Percentiles rank a stretch among this genome's conserved stretches.
phyloP scores from a whole-genome alignment of 2,888 invertebrate species.

The Germaria angustata region DNA sequence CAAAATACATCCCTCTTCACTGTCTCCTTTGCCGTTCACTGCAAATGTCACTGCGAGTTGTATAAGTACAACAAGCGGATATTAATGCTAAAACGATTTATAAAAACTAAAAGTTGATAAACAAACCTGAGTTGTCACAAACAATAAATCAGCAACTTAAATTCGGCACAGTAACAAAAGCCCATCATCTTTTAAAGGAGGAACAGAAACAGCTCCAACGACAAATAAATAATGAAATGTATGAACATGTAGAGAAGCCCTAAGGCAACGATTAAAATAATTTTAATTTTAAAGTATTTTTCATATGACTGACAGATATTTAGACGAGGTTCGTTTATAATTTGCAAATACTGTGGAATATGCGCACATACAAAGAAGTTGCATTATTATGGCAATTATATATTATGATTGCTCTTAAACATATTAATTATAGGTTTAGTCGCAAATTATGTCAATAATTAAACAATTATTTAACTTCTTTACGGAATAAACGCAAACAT shows the following conservation, averaged over 20 bases:
- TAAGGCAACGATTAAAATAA: constrained; percentile 46
- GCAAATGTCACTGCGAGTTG: constrained; percentile 7
- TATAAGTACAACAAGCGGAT: neutral
- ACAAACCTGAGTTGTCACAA: constrained; percentile 43
- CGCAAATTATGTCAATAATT: too few relatives aligned
- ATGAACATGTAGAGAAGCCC: constrained; percentile 11
- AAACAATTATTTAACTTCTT: too few relatives aligned
- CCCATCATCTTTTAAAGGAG: neutral
- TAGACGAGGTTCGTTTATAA: neutral
- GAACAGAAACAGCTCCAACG: neutral
- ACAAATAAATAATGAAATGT: constrained; percentile 7
- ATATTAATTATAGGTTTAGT: too few relatives aligned
- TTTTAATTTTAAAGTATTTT: constrained; percentile 8
- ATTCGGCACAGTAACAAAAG: constrained; percentile 11
- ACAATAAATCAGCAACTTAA: constrained; percentile 48
- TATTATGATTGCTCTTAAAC: too few relatives aligned
- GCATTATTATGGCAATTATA: too few relatives aligned
- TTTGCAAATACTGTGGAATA: neutral
- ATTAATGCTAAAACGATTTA: neutral
- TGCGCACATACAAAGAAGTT: too few relatives aligned
- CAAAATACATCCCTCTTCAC: neutral
- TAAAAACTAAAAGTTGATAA: constrained; percentile 14
- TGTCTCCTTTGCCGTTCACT: neutral
- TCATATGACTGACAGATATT: neutral
- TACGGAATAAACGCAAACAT: too few relatives aligned